Evolutionary conservation across 2,888 invertebrate genomes (phyloP).

Genomic region (Parnassius apollo): DNA sequence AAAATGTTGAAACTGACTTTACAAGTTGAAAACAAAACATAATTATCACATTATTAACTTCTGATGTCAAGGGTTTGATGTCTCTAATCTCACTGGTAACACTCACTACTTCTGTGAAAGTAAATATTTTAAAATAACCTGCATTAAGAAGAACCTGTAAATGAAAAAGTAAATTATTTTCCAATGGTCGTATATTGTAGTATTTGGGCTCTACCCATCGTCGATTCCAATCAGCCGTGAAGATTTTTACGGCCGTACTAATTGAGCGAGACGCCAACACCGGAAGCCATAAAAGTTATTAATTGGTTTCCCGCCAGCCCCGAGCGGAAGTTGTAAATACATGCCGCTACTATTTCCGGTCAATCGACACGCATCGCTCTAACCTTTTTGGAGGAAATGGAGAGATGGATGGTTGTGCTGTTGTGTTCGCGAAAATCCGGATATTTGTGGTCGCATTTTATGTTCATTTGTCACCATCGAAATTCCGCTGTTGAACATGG

Average conservation of each 20-base stretch:
- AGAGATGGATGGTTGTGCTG: slow-evolving; percentile 29
- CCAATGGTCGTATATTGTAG: slow-evolving; percentile 7
- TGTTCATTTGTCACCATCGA: neutral
- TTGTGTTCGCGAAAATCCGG: slow-evolving; percentile 4
- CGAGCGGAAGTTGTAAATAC: slow-evolving; percentile 75
- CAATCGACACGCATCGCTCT: slow-evolving; percentile 64
- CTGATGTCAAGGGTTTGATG: too few relatives aligned
- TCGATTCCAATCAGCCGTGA: slow-evolving; percentile 66
- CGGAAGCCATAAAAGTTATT: slow-evolving; percentile 78
- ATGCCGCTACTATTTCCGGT: slow-evolving; percentile 70
- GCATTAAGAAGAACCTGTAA: too few relatives aligned
- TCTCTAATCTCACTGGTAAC: too few relatives aligned
- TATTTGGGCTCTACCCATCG: slow-evolving; percentile 29
- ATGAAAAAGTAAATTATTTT: slow-evolving; percentile 6
- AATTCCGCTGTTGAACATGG: too few relatives aligned
- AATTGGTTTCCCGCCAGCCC: slow-evolving; percentile 71
- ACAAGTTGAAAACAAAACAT: too few relatives aligned
- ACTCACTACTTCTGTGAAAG: too few relatives aligned
- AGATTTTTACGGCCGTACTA: slow-evolving; percentile 74
- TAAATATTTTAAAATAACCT: too few relatives aligned
- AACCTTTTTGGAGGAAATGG: slow-evolving; percentile 49
- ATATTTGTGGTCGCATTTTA: neutral
- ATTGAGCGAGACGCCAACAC: slow-evolving; percentile 66
- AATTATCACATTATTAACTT: too few relatives aligned
- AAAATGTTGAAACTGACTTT: too few relatives aligned